Evolutionary conservation across 2,113 vertebrate genomes (phyloP).

Genomic region (Brienomyrus longianalis): DNA sequence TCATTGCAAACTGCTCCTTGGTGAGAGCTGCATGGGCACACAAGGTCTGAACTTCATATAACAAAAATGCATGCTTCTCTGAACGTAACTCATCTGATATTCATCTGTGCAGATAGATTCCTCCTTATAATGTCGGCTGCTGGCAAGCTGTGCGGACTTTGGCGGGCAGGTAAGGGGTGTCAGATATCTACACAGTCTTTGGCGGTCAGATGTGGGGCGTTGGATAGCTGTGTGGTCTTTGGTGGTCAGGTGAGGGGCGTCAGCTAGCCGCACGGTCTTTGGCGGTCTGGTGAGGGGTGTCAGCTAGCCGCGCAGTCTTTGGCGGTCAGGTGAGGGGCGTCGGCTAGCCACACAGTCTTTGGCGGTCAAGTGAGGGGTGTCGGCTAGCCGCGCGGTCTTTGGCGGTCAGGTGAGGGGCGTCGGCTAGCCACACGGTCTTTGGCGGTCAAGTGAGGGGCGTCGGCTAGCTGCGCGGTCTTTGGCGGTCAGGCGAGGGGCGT

Average conservation of each 20-base stretch:
- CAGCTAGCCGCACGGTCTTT: background rate
- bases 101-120: background rate
- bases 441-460: too few relatives aligned
- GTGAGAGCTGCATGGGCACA: background rate
- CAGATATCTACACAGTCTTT: background rate
- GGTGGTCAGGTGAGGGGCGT: background rate
- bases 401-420: too few relatives aligned
- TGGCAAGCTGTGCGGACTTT: background rate
- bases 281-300: background rate
- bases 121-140: background rate
- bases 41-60: background rate
- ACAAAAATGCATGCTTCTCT: background rate
- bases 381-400: too few relatives aligned
- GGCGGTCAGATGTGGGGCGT: background rate
- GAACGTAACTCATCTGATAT: background rate
- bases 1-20: background rate
- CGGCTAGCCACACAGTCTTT: background rate
- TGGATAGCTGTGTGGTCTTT: background rate
- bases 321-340: background rate
- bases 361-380: too few relatives aligned
- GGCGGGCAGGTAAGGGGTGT: background rate
- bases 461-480: too few relatives aligned
- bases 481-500: too few relatives aligned
- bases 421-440: too few relatives aligned
- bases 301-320: background rate